Conservation (phyloP, 2,797 vertebrate species). For the Myripristis murdjan region DNA sequence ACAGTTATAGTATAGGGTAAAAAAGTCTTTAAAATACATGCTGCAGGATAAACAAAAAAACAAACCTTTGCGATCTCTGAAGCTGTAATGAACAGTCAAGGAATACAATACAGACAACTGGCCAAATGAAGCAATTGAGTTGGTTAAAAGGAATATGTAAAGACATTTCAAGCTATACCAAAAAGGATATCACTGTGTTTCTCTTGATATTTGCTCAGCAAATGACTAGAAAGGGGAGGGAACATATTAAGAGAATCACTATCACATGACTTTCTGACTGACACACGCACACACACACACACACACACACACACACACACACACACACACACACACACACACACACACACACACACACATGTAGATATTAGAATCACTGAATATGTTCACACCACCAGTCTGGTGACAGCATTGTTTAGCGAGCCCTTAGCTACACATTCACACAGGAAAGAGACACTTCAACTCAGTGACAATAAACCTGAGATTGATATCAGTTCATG, state of each 20-base stretch:
- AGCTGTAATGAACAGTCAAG: constrained; percentile 90
- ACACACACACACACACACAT: background rate
- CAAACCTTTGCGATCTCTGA: constrained; percentile 90
- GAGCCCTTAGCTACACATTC: too few species aligned
- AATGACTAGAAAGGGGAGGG: constrained; percentile 65
- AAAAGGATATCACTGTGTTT: constrained; percentile 94
- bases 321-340: background rate
- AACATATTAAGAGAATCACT: background rate
- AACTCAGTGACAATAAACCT: too few species aligned
- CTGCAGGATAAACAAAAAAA: too few species aligned
- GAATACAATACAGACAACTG: constrained; percentile 55
- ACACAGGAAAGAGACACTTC: too few species aligned
- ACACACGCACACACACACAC: background rate
- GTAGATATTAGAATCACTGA: background rate
- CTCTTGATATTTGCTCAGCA: constrained; percentile 90
- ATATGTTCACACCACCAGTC: background rate
- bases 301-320: background rate
- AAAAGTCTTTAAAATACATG: too few species aligned
- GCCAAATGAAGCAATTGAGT: constrained; percentile 1
- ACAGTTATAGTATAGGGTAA: too few species aligned
- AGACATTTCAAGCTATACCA: background rate
- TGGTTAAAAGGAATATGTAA: background rate
- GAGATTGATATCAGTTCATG: too few species aligned
- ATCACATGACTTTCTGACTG: background rate
- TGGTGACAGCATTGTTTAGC: background rate